Percentiles rank a stretch among this genome's conserved stretches.
Evolutionary conservation across 2,113 vertebrate genomes (phyloP).

Genomic region (Pterocles orientalis): DNA sequence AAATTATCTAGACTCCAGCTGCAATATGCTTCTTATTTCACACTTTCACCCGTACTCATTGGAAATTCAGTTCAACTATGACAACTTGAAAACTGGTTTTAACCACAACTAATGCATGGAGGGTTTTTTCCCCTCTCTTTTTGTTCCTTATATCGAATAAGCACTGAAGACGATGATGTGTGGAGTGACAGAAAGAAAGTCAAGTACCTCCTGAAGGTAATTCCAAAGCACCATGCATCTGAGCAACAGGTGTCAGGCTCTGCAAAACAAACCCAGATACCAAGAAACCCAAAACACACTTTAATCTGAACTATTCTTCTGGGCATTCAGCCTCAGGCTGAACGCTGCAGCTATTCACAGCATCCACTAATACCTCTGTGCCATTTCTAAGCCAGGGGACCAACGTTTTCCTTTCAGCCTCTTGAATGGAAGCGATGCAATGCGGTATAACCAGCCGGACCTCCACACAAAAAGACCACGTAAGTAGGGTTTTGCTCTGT

Average conservation of each 20-base stretch:
- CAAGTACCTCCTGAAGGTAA: background rate
- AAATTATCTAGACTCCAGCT: constrained; percentile 3
- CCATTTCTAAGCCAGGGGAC: background rate
- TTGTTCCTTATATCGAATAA: background rate
- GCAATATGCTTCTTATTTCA: constrained; percentile 19
- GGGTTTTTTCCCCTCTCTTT: fast-evolving
- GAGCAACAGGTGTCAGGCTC: background rate
- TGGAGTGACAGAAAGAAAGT: background rate
- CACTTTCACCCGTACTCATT: background rate
- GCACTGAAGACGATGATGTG: background rate
- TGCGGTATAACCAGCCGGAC: background rate
- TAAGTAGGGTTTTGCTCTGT: background rate
- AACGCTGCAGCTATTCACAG: background rate
- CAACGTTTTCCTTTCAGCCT: background rate
- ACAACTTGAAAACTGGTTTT: background rate
- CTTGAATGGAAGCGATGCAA: background rate
- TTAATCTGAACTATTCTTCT: background rate
- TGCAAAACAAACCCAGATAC: background rate
- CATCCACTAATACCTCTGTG: background rate
- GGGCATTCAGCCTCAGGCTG: background rate
- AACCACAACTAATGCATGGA: background rate
- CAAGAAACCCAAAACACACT: background rate
- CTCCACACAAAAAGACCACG: background rate
- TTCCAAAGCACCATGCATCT: background rate
- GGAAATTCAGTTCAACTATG: background rate